Conservation (phyloP, 2,797 vertebrate species). For the Brotogeris chrysoptera region DNA sequence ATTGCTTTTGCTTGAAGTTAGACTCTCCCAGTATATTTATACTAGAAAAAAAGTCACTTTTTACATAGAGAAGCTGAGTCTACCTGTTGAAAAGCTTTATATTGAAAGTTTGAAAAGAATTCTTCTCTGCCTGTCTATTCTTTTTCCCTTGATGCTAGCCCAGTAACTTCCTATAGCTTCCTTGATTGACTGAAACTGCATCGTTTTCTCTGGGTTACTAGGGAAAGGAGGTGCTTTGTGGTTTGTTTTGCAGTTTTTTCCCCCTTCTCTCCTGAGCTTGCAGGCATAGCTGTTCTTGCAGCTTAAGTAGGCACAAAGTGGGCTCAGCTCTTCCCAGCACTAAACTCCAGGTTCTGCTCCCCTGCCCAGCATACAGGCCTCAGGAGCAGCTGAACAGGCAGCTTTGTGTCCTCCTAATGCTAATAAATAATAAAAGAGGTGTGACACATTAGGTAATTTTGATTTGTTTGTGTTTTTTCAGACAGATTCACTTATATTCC, state of each 20-base stretch:
- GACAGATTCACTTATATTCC: neutral
- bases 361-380: rapidly evolving
- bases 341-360: rapidly evolving
- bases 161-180: neutral
- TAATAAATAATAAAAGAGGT: neutral
- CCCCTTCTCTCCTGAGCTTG: neutral
- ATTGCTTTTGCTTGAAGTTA: neutral
- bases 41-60: neutral
- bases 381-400: rapidly evolving
- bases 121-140: neutral
- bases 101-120: neutral
- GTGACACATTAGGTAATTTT: neutral
- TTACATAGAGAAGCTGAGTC: neutral
- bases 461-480: neutral
- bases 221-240: neutral
- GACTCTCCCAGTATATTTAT: neutral
- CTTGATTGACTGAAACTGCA: neutral
- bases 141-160: neutral
- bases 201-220: neutral
- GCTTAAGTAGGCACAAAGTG: neutral
- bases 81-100: neutral
- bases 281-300: neutral
- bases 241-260: neutral
- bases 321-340: neutral
- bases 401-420: neutral